Base-by-base conservation (phyloP, 2,113 vertebrate species). In the Atrichornis clamosus region DNA sequence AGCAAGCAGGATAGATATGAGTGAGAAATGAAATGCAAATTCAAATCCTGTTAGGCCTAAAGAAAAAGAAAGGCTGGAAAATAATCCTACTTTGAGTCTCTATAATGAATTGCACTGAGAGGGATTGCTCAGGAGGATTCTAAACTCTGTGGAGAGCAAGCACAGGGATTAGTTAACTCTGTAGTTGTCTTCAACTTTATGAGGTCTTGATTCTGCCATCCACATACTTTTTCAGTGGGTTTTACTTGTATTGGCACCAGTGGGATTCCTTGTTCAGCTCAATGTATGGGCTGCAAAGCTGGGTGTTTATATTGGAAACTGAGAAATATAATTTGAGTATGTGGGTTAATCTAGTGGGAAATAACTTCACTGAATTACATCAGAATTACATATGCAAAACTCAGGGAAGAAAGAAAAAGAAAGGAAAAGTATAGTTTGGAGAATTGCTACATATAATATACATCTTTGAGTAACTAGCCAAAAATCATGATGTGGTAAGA, bases 11-110 rank as follows among this genome's bases (percentile, higher is more conserved):
- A 91, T 92, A 77, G 62, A 90, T 93, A 74, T 64, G 86, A 94
- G 92, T 82, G 95, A 96, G 93, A 96, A 96, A 96, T 93, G 73
- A 94, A 95, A 96, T 0, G 19, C 90, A 93, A 79, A 96, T 95
- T 93, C 70, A 95, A 95, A 96, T 96, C 94, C 90, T 95, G 80
- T 96, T 97, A 95, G 56, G 41, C 70, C 63, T 90, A 55, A 95
- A 96, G 84, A 84, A 91, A 93, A 94, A 88, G 63, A 90, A 90
- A 85, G 47, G 32, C 56, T 92, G 74, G 88, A 91, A 95, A 94
- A 97, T 94, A 95, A 94, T 95, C 92, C 63, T 32, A 84, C 90
- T 93, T 87, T 75, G 87, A 93, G 87, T 68, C 44, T 81, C 56
- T 74, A 84, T 90, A 93, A 96, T 90, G 84, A 95, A 59, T 82